A percentile compares a stretch with the other conserved stretches of the same genome.
These are phyloP conservation scores for Myocastor coypus DNA, from an alignment of 2,113 vertebrate species.

Conservation along the genomic window DNA sequence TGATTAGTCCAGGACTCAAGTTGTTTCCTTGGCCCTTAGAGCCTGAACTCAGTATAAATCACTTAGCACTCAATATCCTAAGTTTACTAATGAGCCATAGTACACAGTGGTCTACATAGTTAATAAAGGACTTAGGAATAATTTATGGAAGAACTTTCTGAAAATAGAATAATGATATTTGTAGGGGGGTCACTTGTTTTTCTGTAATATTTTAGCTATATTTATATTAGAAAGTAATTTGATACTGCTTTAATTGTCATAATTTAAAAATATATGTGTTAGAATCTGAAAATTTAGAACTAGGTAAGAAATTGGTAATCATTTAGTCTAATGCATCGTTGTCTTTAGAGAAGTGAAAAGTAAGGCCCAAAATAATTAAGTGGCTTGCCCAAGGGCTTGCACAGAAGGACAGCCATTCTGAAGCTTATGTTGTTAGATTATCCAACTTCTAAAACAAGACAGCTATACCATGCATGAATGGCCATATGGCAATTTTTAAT, in stretches of 20 bases:
- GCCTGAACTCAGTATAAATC: conserved; percentile 35
- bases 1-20: conserved; percentile 41
- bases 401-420: neutral
- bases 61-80: conserved; percentile 36
- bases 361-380: neutral
- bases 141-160: conserved; percentile 54
- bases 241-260: conserved; percentile 50
- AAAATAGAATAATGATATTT: conserved; percentile 31
- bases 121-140: conserved; percentile 52
- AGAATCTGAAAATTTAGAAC: conserved; percentile 62
- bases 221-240: conserved; percentile 63
- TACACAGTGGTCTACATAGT: conserved; percentile 12
- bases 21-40: conserved; percentile 58
- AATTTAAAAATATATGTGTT: conserved; percentile 53
- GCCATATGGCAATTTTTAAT: conserved; percentile 54
- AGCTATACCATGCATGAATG: neutral
- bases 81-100: conserved; percentile 36
- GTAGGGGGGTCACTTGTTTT: conserved; percentile 5
- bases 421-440: neutral
- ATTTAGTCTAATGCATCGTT: conserved; percentile 32
- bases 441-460: conserved; percentile 43
- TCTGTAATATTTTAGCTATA: conserved; percentile 56
- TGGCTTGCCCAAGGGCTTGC: neutral
- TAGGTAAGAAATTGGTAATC: conserved; percentile 25
- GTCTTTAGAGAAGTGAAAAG: conserved; percentile 32